A percentile compares a stretch with the other conserved stretches of the same genome.
These are phyloP conservation scores for Euzophera pinguis DNA, from an alignment of 2,888 invertebrate genomes.

Conservation along the genomic window DNA sequence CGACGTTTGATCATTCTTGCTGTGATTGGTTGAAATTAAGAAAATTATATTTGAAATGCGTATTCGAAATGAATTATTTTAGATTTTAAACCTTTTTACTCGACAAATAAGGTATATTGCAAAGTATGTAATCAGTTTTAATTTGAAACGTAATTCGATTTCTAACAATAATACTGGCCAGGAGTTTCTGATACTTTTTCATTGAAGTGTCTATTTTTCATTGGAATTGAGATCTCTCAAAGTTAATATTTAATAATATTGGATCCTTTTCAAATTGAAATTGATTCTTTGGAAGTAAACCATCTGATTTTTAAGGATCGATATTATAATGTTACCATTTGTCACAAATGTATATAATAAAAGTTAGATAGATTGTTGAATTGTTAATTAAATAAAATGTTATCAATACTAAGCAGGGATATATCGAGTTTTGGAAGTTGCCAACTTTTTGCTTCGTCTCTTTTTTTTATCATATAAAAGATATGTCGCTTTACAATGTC, in stretches of 20 bases:
- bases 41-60: neutral
- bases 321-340: conserved; percentile 59
- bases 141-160: neutral
- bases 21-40: neutral
- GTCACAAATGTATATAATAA: conserved; percentile 63
- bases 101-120: neutral
- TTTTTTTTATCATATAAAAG: too few relatives aligned
- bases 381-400: conserved; percentile 40
- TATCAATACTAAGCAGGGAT: conserved; percentile 16
- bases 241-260: neutral
- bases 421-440: too few relatives aligned
- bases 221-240: neutral
- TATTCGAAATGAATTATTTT: neutral
- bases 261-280: neutral
- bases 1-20: neutral
- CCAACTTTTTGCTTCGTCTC: too few relatives aligned
- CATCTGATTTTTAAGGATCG: conserved; percentile 21
- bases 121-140: neutral
- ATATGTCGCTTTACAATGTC: too few relatives aligned
- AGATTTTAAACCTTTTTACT: too few relatives aligned
- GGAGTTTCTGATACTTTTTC: neutral
- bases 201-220: neutral
- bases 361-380: conserved; percentile 61
- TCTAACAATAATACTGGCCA: neutral
- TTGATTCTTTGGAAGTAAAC: conserved; percentile 1